phyloP scores from a whole-genome alignment of 1,140 invertebrate species.

The Habropoda laboriosa region DNA sequence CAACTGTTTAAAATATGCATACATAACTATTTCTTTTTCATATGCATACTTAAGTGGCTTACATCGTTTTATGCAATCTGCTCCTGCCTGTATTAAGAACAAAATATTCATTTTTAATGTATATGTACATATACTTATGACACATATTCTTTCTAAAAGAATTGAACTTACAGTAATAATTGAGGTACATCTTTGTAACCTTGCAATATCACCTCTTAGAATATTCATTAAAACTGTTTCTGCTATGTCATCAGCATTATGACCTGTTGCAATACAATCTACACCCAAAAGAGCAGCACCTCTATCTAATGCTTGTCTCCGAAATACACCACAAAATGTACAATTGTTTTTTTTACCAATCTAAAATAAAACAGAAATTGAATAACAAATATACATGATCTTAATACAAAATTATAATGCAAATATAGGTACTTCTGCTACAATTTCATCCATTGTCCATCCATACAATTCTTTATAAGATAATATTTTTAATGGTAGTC shows the following conservation, averaged over 20 bases:
- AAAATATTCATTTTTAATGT: slow-evolving; percentile 55
- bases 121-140: slow-evolving; percentile 23
- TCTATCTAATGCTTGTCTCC: slow-evolving; percentile 97
- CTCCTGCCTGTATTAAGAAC: slow-evolving; percentile 86
- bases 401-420: neutral
- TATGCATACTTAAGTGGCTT: slow-evolving; percentile 99
- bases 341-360: slow-evolving; percentile 99
- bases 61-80: slow-evolving; percentile 94
- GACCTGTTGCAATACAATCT: slow-evolving; percentile 97
- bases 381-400: neutral
- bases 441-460: slow-evolving; percentile 99
- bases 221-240: slow-evolving; percentile 99
- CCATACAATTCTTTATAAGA: slow-evolving; percentile 99
- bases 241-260: slow-evolving; percentile 99
- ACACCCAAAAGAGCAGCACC: slow-evolving; percentile 94
- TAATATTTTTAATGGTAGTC: slow-evolving; percentile 96
- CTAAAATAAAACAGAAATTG: slow-evolving; percentile 76
- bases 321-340: slow-evolving; percentile 98
- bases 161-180: slow-evolving; percentile 89
- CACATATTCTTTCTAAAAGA: neutral
- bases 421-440: slow-evolving; percentile 85
- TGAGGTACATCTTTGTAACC: slow-evolving; percentile 94
- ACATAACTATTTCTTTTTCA: slow-evolving; percentile 99
- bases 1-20: slow-evolving; percentile 98
- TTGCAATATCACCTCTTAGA: slow-evolving; percentile 96